Evolutionary conservation across 2,113 vertebrate genomes (phyloP), one percentile per base, ranked within the genome.

Genomic region (Microcebus lehilahytsara): DNA sequence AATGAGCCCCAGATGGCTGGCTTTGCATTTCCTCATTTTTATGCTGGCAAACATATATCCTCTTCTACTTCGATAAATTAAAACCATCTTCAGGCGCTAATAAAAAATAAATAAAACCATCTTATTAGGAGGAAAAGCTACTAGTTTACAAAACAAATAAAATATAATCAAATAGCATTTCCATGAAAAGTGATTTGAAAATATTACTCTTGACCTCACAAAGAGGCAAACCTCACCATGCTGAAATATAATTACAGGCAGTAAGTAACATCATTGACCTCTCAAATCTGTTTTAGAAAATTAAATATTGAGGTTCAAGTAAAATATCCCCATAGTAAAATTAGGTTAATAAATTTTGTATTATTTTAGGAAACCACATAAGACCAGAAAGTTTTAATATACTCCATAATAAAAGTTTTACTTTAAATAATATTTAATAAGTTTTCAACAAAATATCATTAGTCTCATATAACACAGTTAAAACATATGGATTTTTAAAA

Each of bases 1-100:
- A 98, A 98, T n/a, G 88, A 80, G 32, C 0, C 34, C 87, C 91
- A 40, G n/a, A 51, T 93, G 91, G 62, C 69, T 97, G 93, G 91
- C 42, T 25, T 95, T 95, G 23, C 79, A 93, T 91, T 58, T 96
- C 74, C 96, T 89, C 42, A 85, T 75, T 77, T 75, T 77, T 90
- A 66, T 94, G 92, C 71, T 94, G 88, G 71, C 62, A 97, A 96
- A 53, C 5, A 56, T 58, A 90, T 91, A 58, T 93, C 69, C 46
- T 85, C 30, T 96, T 79, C n/a, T 40, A 90, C 20, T 91, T 62
- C 96, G 88, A 91, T 98, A 98, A 97, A 96, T 93, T 56, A 22
- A 42, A 74, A 56, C 53, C 53, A 56, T 56, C 16, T 56, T 56
- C 53, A 56, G 53, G 53, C 53, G 5, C 53, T 19, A 56, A 56